A percentile compares a stretch with the other conserved stretches of the same genome.
Conservation (phyloP, 2,113 vertebrate species). For the Tachuris rubrigastra region DNA sequence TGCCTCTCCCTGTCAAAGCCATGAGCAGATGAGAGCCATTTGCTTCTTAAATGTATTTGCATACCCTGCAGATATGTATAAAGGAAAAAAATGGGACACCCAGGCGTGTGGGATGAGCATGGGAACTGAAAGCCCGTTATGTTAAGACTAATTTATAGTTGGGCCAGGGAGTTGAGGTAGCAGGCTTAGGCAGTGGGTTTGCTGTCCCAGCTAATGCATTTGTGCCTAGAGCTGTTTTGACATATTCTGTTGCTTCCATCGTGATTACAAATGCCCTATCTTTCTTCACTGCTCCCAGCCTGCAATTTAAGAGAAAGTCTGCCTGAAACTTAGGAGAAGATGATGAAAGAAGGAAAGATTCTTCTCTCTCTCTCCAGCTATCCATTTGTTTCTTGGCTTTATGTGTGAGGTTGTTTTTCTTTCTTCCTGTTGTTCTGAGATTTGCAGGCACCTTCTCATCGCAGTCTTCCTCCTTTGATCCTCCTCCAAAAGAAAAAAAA, state of each 20-base stretch:
- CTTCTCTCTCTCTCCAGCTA: neutral
- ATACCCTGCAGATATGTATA: neutral
- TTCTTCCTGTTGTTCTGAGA: neutral
- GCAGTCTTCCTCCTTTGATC: neutral
- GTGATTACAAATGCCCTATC: neutral
- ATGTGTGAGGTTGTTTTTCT: neutral
- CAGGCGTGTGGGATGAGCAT: neutral
- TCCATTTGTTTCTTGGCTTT: neutral
- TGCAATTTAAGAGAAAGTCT: neutral
- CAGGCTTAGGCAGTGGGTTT: neutral
- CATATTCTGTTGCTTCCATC: neutral
- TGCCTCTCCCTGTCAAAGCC: neutral
- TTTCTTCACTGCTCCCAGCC: neutral
- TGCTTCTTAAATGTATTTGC: neutral
- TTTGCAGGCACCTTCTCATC: neutral
- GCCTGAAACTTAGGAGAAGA: neutral
- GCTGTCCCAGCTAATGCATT: neutral
- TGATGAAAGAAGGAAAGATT: neutral
- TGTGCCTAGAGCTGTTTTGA: slow-evolving; percentile 3
- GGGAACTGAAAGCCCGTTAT: neutral
- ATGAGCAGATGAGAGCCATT: neutral
- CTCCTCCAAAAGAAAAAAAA: neutral
- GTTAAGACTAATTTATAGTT: neutral
- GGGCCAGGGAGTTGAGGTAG: neutral
- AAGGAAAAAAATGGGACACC: neutral